Conservation (phyloP, 2,113 vertebrate species). For the Mobula hypostoma region DNA sequence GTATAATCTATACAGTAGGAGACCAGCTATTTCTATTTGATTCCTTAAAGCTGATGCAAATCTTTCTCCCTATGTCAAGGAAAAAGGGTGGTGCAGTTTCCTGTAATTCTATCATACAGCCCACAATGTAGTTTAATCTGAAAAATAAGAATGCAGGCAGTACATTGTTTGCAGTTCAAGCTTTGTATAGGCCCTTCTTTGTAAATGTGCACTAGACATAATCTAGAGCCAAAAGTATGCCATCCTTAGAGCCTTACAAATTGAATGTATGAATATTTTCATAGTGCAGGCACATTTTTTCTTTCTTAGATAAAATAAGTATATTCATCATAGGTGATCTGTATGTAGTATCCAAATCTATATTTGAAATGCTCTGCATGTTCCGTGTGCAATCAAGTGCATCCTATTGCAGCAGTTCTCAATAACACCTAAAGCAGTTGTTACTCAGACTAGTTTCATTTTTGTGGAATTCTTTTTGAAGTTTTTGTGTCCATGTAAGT, state of each 20-base stretch:
- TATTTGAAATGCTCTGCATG: not conserved
- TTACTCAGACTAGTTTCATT: not conserved
- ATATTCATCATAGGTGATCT: not conserved
- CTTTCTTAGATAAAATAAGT: not conserved
- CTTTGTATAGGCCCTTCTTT: not conserved
- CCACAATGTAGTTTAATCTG: not conserved
- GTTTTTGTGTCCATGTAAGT: not conserved
- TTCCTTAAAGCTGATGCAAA: not conserved
- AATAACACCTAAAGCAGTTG: not conserved
- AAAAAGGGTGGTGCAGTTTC: too few species aligned
- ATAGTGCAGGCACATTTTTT: not conserved
- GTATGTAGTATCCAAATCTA: not conserved
- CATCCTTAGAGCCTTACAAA: not conserved
- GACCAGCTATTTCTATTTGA: not conserved
- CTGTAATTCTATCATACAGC: not conserved
- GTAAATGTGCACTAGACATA: not conserved
- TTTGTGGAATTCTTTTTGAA: too few species aligned
- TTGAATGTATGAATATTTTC: not conserved
- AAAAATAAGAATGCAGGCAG: not conserved
- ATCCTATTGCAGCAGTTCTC: not conserved
- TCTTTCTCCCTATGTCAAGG: not conserved
- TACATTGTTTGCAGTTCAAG: not conserved
- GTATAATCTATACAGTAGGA: not conserved
- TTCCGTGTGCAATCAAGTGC: not conserved
- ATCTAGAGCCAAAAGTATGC: not conserved